Conservation (phyloP, 2,113 vertebrate species). For the Uropsilus gracilis region DNA sequence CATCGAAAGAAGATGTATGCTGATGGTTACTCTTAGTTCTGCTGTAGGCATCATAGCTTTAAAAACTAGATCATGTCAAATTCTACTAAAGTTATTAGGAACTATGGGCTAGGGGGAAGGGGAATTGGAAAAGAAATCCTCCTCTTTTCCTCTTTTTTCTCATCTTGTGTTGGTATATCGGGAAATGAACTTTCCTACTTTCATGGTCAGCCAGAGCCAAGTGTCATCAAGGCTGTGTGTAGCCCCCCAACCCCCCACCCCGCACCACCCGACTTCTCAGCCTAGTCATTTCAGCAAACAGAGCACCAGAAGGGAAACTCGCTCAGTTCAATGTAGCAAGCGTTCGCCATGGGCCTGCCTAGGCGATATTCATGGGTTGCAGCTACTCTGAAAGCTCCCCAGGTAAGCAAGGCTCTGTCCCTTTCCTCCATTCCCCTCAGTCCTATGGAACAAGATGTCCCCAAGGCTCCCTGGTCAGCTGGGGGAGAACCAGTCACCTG, state of each 20-base stretch:
- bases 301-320: neutral
- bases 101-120: neutral
- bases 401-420: neutral
- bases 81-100: neutral
- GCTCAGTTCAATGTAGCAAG: neutral
- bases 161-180: neutral
- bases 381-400: neutral
- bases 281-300: neutral
- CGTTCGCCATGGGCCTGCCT: neutral
- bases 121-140: neutral
- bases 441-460: neutral
- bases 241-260: too few species aligned
- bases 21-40: neutral
- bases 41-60: neutral
- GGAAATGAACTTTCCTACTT: neutral
- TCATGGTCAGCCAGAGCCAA: neutral
- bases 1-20: neutral
- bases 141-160: neutral
- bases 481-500: neutral
- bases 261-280: too few species aligned
- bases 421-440: neutral
- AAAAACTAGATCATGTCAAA: neutral
- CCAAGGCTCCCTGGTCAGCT: neutral
- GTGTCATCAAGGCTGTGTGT: accelerated
- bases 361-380: neutral